Percentiles rank a stretch among this genome's conserved stretches.
These are phyloP conservation scores for Telmatochromis brachygnathus DNA, from an alignment of 2,113 vertebrate species.

Conservation along the genomic window DNA sequence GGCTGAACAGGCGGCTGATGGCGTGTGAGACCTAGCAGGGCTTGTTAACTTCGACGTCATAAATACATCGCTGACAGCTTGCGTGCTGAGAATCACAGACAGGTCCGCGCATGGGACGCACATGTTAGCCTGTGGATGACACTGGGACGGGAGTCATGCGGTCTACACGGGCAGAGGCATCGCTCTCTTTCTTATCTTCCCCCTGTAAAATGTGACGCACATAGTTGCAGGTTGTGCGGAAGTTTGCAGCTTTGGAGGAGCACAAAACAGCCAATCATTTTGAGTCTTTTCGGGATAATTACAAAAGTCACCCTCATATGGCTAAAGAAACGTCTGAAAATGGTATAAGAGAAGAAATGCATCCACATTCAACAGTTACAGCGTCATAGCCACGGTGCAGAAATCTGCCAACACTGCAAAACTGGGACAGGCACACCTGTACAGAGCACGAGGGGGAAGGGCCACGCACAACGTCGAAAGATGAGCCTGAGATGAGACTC, in stretches of 20 bases:
- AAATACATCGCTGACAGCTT: constrained; percentile 35
- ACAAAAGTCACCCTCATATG: background rate
- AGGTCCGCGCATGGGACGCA: background rate
- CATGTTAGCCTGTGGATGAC: constrained; percentile 16
- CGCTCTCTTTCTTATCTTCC: background rate
- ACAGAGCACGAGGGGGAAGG: background rate
- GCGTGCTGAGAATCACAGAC: background rate
- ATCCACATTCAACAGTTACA: background rate
- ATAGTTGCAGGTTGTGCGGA: constrained; percentile 18
- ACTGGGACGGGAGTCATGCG: background rate
- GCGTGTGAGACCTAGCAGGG: constrained; percentile 13
- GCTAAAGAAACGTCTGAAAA: background rate
- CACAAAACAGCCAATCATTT: background rate
- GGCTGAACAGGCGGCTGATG: constrained; percentile 38
- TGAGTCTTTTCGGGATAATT: background rate
- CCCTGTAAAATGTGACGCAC: constrained; percentile 29
- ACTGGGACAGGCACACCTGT: background rate
- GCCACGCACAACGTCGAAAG: background rate
- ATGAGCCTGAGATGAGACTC: background rate
- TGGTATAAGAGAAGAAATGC: background rate
- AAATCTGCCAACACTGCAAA: constrained; percentile 18
- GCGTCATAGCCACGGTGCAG: background rate
- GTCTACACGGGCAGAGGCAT: background rate
- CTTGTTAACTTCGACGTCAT: constrained; percentile 55
- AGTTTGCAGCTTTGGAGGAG: constrained; percentile 33